Conservation (phyloP, 2,113 vertebrate genomes). For the Hyaena hyaena region DNA sequence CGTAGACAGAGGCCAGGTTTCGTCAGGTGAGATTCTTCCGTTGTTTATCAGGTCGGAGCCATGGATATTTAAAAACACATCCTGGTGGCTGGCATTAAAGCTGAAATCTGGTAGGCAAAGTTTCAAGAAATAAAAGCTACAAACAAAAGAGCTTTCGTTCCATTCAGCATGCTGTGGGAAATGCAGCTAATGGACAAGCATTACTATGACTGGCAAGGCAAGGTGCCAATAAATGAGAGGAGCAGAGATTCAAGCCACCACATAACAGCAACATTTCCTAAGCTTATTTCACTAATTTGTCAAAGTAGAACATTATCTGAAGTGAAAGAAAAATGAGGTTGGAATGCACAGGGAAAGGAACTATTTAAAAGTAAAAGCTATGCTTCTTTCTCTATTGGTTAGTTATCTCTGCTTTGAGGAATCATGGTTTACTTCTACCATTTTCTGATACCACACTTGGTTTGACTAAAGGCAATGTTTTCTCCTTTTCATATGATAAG, state of each 20-base stretch:
- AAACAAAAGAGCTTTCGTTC: conserved; percentile 71
- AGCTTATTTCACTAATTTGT: conserved; percentile 69
- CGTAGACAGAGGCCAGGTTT: neutral
- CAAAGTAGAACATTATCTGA: conserved; percentile 66
- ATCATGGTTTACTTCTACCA: conserved; percentile 52
- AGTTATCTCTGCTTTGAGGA: conserved; percentile 41
- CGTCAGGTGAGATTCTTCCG: conserved; percentile 46
- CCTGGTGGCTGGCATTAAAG: conserved; percentile 46
- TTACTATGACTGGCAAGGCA: conserved; percentile 73
- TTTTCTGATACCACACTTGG: conserved; percentile 13
- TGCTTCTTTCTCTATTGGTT: neutral
- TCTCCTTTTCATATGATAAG: conserved; percentile 42
- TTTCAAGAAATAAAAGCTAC: conserved; percentile 82
- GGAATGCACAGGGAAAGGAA: conserved; percentile 49
- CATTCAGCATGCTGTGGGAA: conserved; percentile 76
- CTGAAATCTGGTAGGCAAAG: conserved; percentile 75
- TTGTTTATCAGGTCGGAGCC: conserved; percentile 49
- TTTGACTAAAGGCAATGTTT: conserved; percentile 48
- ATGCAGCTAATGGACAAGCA: conserved; percentile 74
- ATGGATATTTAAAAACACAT: conserved; percentile 75
- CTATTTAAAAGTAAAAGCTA: conserved; percentile 61
- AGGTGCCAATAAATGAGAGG: conserved; percentile 67
- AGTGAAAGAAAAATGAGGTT: conserved; percentile 40
- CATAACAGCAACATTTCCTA: conserved; percentile 65
- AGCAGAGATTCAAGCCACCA: conserved; percentile 60